phyloP scores from a whole-genome alignment of 2,888 invertebrate genomes.

The Oxyteleia sp. region DNA sequence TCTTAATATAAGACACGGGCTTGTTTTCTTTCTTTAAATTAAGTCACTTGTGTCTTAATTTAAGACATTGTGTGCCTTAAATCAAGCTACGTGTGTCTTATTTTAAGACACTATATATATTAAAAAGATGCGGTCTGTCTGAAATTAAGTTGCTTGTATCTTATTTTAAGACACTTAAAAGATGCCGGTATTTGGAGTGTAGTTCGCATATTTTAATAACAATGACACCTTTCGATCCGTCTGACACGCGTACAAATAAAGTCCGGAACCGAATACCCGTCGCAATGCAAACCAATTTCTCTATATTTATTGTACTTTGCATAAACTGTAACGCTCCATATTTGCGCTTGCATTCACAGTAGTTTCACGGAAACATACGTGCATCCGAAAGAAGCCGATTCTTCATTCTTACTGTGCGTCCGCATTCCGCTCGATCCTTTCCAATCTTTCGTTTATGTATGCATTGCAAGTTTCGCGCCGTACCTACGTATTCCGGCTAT shows the following conservation, averaged over 20 bases:
- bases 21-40: too few relatives aligned
- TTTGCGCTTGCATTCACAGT: constrained; percentile 58
- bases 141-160: too few relatives aligned
- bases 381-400: constrained; percentile 68
- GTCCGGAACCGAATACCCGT: constrained; percentile 27
- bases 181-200: too few relatives aligned
- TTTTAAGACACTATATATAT: too few relatives aligned
- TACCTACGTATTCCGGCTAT: constrained; percentile 65
- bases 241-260: constrained; percentile 25
- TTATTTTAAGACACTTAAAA: too few relatives aligned
- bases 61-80: too few relatives aligned
- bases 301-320: constrained; percentile 59
- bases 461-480: constrained; percentile 67
- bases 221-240: constrained; percentile 29
- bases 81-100: too few relatives aligned
- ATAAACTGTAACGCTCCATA: constrained; percentile 61
- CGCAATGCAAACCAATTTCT: constrained; percentile 54
- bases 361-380: constrained; percentile 67
- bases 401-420: constrained; percentile 59
- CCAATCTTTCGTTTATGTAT: constrained; percentile 72
- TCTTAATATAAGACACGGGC: background rate
- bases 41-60: too few relatives aligned
- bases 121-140: too few relatives aligned
- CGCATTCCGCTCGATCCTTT: constrained; percentile 68
- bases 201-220: constrained; percentile 37